A percentile compares a stretch with the other conserved stretches of the same genome.
Evolutionary conservation across 2,797 vertebrate genomes (phyloP).

Genomic region (Pterois miles): DNA sequence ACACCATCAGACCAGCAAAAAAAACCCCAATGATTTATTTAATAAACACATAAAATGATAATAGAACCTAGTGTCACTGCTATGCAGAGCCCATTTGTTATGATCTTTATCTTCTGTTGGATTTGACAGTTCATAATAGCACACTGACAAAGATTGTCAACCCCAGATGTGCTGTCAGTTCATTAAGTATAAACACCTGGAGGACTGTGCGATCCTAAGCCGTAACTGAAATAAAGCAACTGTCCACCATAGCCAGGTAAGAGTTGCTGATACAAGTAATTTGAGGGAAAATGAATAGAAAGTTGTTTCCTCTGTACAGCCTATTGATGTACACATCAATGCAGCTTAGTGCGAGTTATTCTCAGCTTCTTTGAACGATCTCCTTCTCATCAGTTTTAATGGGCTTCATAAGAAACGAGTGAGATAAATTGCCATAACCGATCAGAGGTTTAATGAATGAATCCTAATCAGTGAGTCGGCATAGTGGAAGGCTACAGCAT

Average conservation of each 20-base stretch:
- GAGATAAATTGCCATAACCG: slow-evolving; percentile 37
- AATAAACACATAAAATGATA: neutral
- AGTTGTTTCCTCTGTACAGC: neutral
- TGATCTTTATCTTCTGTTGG: neutral
- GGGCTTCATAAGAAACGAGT: slow-evolving; percentile 15
- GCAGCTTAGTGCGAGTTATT: neutral
- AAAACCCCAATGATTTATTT: too few species aligned
- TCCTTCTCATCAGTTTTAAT: slow-evolving; percentile 31
- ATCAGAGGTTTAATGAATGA: slow-evolving; percentile 52
- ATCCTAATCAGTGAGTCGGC: slow-evolving; percentile 39
- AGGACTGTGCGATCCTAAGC: neutral
- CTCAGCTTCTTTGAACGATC: slow-evolving; percentile 5
- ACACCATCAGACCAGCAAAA: neutral
- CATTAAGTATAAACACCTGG: neutral
- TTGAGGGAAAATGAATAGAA: neutral
- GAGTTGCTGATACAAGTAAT: neutral
- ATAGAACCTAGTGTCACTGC: neutral
- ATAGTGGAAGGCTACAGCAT: slow-evolving; percentile 29
- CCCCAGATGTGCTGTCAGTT: neutral
- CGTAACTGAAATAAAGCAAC: neutral
- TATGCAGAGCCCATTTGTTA: neutral
- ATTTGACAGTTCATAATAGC: neutral
- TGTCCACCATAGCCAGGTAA: neutral
- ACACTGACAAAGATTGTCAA: neutral
- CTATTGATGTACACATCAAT: slow-evolving; percentile 4